Evolutionary conservation across 2,888 invertebrate species (phyloP), one percentile per base, ranked within the genome.

Genomic region (Pemphredon lugubris): DNA sequence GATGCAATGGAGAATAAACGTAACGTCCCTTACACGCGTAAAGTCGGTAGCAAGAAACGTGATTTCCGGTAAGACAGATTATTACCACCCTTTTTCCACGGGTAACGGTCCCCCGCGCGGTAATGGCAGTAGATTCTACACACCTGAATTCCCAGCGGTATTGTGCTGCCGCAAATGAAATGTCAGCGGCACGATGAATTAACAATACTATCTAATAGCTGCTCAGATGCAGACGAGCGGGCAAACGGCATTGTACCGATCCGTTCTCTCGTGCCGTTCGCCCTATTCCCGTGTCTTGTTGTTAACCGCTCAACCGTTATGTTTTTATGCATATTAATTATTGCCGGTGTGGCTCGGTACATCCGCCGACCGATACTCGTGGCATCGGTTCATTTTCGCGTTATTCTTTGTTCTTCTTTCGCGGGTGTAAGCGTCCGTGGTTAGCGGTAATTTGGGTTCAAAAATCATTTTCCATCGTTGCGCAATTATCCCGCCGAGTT

Each of bases 201-300:
- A 87, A 87, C 87, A 87, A 87, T 87, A 86, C 85, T 86, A 85
- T 86, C 87, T 84, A 86, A 86, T 86, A 81, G 82, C 80, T 82
- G 79, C 79, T 86, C 84, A 83, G 82, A 79, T 75, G 79, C 83
- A 83, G 85, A 82, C 78, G 71, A 80, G 72, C 75, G 73, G 54
- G 73, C 64, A 26, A 66, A 67, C 58, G 37, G 69, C 76, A 82
- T 82, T 84, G 83, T 83, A 60, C 72, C 69, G 68, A 73, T 63
- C 66, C 81, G 58, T 67, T 80, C 78, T 71, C 68, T 69, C 72
- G 67, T 66, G 57, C 47, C 51, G 20, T 40, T 9, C 32, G 16
- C 16, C 63, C 26, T 42, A 57, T 48, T 61, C 40, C 20, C 9
- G 11, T n/a, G 59, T n/a, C 26, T 48, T 55, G 64, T 71, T 82